phyloP scores from a whole-genome alignment of 2,113 vertebrate genomes.

The Phalacrocorax aristotelis region DNA sequence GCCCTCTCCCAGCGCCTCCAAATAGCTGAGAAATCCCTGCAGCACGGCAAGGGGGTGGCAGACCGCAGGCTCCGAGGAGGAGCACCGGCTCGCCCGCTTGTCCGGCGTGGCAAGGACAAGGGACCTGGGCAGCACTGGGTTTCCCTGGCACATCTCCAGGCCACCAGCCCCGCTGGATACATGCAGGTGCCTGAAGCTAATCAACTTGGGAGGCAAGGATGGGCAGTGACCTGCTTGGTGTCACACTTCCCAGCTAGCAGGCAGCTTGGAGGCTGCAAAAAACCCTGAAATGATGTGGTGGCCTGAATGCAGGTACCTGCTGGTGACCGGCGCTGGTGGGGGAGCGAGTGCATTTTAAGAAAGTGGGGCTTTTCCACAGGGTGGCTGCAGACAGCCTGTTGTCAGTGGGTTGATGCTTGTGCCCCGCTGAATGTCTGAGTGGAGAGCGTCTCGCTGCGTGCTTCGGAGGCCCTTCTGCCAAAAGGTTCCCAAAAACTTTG shows the following conservation, averaged over 20 bases:
- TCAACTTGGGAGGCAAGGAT: not conserved
- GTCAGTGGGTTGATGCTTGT: not conserved
- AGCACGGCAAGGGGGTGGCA: not conserved
- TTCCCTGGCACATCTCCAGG: not conserved
- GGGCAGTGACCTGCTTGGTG: not conserved
- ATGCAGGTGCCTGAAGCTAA: not conserved
- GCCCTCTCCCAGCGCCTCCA: not conserved
- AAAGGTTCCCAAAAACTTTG: not conserved
- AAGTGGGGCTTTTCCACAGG: not conserved
- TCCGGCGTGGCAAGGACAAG: not conserved
- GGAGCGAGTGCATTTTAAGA: not conserved
- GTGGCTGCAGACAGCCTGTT: not conserved
- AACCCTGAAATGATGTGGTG: accelerated
- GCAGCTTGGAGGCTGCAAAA: not conserved
- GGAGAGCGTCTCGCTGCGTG: not conserved
- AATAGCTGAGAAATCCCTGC: not conserved
- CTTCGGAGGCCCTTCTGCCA: not conserved
- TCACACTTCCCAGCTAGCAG: accelerated
- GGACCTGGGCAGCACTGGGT: not conserved
- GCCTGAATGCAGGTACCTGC: not conserved
- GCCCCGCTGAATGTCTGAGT: not conserved
- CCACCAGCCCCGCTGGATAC: not conserved
- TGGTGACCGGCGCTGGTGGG: not conserved
- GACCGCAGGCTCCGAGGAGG: accelerated
- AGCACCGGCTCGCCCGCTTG: accelerated